Evolutionary conservation across 2,888 invertebrate genomes (phyloP), one percentile per base, ranked within the genome.

Genomic region (Carcina quercana): DNA sequence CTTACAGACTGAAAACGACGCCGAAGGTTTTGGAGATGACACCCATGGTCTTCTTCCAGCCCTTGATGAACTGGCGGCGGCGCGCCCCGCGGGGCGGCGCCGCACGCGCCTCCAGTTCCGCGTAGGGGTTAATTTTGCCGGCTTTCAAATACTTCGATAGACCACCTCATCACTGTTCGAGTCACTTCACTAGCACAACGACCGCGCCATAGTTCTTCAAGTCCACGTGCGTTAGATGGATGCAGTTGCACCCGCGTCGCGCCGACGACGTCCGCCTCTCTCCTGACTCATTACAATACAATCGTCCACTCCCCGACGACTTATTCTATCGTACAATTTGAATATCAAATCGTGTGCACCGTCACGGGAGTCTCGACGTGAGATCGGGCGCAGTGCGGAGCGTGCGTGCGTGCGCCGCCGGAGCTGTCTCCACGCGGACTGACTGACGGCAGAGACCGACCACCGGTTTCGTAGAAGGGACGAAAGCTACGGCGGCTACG

Each of bases 1-100:
- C 91, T 91, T 82, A 92, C 92, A 92, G 90, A 82, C 90, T 91
- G 87, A 91, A 91, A 67, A 92, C 88, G 67, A 91, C 90, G 75
- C 91, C 91, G 52, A 91, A 88, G 38, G 91, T 90, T 74, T 92
- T 91, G 38, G 91, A 91, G 53, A 91, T 89, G 68, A 91, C 89
- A 53, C 91, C 91, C 91, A 92, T 91, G 60, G 80, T 84, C 61
- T 79, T 82, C 70, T 79, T 79, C 80, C 74, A 80, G 50, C 83
- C 83, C 59, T 78, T 75, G 60, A 82, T 67, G 65, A 80, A 72
- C 62, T 76, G 79, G 65, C 82, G 80, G 64, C 82, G 82, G 70
- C 82, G 83, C 62, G 66, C 69, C 69, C 80, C 80, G 34, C 70
- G 64, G 61, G 75, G 68, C 65, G 68, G 47, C 74, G 69, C 72